Evolutionary conservation across 2,797 vertebrate species (phyloP).

Genomic region (Rhinoraja longicauda): DNA sequence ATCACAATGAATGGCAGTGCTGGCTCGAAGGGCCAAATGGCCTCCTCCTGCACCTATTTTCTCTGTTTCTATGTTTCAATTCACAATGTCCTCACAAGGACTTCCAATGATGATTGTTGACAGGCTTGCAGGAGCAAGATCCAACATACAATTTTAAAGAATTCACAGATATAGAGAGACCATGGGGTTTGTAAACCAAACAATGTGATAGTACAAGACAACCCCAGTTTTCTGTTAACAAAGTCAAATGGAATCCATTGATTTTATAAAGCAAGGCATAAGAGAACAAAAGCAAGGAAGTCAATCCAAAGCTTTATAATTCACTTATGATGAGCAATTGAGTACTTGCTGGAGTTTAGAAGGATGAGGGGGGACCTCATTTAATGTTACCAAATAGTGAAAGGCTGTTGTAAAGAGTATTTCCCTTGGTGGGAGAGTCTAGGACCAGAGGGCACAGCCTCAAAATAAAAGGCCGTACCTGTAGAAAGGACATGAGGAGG

Average conservation of each 20-base stretch:
- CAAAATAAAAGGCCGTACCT: too few species aligned
- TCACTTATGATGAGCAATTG: not conserved
- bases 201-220: not conserved
- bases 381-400: too few species aligned
- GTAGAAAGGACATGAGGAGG: too few species aligned
- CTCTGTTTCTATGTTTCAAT: too few species aligned
- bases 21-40: too few species aligned
- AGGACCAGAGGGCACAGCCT: too few species aligned
- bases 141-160: not conserved
- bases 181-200: not conserved
- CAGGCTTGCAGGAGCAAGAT: not conserved
- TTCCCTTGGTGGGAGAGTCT: too few species aligned
- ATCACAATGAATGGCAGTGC: too few species aligned
- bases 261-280: not conserved
- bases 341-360: too few species aligned
- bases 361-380: too few species aligned
- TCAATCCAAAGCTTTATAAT: not conserved
- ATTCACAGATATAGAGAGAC: not conserved
- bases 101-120: not conserved
- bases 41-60: too few species aligned
- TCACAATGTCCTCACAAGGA: not conserved
- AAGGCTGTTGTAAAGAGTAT: too few species aligned
- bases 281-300: not conserved
- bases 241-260: not conserved
- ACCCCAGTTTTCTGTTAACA: not conserved